These are phyloP conservation scores for Neolamprologus toae DNA, from an alignment of 2,113 vertebrate genomes.

Conservation along the genomic window DNA sequence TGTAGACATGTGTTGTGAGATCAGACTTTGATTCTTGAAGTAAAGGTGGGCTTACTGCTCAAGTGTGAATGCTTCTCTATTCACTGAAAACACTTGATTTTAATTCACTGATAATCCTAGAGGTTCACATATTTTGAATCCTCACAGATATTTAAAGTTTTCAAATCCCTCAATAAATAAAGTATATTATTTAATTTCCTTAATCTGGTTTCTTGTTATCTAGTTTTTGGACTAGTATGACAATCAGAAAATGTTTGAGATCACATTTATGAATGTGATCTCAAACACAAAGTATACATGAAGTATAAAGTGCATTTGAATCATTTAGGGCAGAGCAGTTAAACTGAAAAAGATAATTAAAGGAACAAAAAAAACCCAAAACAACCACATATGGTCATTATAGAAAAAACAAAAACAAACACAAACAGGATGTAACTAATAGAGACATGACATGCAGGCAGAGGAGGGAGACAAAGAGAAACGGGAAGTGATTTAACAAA, in stretches of 20 bases:
- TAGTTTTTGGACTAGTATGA: not conserved
- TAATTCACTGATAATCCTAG: not conserved
- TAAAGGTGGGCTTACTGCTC: not conserved
- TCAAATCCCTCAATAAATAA: not conserved
- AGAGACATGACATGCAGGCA: not conserved
- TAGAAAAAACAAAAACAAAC: not conserved
- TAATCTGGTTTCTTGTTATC: not conserved
- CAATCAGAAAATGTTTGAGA: not conserved
- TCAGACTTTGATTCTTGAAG: not conserved
- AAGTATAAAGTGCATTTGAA: not conserved
- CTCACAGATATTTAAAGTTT: not conserved
- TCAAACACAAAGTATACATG: not conserved
- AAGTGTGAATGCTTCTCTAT: fast-evolving
- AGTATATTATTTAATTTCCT: not conserved
- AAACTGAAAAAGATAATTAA: not conserved
- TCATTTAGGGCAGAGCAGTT: not conserved
- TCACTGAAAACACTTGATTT: not conserved
- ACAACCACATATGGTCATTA: not conserved
- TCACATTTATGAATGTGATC: not conserved
- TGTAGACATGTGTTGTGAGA: not conserved
- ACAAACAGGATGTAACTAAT: not conserved
- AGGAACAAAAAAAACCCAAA: fast-evolving
- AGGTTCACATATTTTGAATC: not conserved
- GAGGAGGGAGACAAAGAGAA: not conserved
- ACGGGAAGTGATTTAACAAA: not conserved